Evolutionary conservation across 1,140 invertebrate species (phyloP).

Genomic region (Sarcophaga peregrina): DNA sequence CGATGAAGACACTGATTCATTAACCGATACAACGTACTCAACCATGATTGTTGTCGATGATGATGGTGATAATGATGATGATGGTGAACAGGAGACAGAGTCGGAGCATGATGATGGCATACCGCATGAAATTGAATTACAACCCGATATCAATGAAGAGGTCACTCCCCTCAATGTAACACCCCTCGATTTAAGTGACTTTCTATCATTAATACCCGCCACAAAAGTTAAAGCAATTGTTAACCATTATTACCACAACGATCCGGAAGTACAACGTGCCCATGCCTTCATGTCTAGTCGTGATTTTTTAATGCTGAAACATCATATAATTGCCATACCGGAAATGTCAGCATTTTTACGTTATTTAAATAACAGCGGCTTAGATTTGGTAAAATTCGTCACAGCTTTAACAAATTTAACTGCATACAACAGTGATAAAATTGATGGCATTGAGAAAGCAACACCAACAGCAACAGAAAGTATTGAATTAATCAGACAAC

Average conservation of each 20-base stretch:
- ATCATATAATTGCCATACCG: slow-evolving; percentile 51
- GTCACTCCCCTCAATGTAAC: slow-evolving; percentile 11
- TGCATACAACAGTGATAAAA: background rate
- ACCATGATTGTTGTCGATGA: slow-evolving; percentile 22
- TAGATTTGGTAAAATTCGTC: slow-evolving; percentile 55
- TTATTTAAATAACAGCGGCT: slow-evolving; percentile 56
- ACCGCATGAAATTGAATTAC: slow-evolving; percentile 43
- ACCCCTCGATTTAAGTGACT: slow-evolving; percentile 56
- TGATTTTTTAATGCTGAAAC: slow-evolving; percentile 51
- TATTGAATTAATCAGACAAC: background rate
- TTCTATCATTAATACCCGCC: slow-evolving; percentile 55
- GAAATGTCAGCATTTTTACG: slow-evolving; percentile 55
- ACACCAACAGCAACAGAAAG: background rate
- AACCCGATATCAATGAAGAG: slow-evolving; percentile 37
- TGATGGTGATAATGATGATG: background rate
- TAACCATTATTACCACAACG: slow-evolving; percentile 57
- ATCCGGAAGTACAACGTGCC: slow-evolving; percentile 57
- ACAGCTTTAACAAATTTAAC: slow-evolving; percentile 46
- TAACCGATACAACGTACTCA: slow-evolving; percentile 34
- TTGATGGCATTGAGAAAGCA: background rate
- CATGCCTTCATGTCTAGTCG: slow-evolving; percentile 53
- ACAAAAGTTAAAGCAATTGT: slow-evolving; percentile 53
- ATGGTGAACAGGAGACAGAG: background rate
- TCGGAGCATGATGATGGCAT: slow-evolving; percentile 35
- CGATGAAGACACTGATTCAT: slow-evolving; percentile 42